phyloP scores from a whole-genome alignment of 2,113 vertebrate genomes.

The Xenopus borealis region DNA sequence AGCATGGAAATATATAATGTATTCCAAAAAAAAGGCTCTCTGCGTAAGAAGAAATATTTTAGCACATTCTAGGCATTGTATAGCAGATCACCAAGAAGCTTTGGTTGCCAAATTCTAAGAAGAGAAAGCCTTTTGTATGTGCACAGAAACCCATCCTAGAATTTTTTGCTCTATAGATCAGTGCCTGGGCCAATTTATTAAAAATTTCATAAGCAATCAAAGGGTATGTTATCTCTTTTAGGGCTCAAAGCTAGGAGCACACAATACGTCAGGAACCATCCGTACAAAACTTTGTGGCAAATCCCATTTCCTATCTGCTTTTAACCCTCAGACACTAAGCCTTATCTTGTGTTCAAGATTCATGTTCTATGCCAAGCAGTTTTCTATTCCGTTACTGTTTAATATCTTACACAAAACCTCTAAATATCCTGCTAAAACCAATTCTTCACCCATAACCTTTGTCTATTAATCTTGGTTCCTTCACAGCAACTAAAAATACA shows the following conservation, averaged over 20 bases:
- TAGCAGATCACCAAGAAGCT: too few relatives aligned
- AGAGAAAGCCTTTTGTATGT: not conserved
- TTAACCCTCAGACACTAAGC: not conserved
- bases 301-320: constrained; percentile 2
- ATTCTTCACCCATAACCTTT: constrained; percentile 3
- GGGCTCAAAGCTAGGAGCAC: not conserved
- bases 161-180: not conserved
- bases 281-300: not conserved
- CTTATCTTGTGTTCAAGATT: not conserved
- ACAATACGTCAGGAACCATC: not conserved
- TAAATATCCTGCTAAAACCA: not conserved
- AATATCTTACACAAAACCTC: not conserved
- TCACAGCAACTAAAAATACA: not conserved
- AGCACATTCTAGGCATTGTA: too few relatives aligned
- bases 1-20: too few relatives aligned
- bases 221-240: not conserved
- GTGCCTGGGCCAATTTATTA: not conserved
- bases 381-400: not conserved
- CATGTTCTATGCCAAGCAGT: constrained; percentile 1
- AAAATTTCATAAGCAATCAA: not conserved
- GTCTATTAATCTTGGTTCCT: not conserved
- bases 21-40: too few relatives aligned
- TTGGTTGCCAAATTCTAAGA: too few relatives aligned
- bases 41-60: too few relatives aligned
- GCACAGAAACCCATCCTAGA: not conserved